These are phyloP conservation scores for Erethizon dorsatum DNA, from an alignment of 2,797 vertebrate genomes.

Conservation along the genomic window DNA sequence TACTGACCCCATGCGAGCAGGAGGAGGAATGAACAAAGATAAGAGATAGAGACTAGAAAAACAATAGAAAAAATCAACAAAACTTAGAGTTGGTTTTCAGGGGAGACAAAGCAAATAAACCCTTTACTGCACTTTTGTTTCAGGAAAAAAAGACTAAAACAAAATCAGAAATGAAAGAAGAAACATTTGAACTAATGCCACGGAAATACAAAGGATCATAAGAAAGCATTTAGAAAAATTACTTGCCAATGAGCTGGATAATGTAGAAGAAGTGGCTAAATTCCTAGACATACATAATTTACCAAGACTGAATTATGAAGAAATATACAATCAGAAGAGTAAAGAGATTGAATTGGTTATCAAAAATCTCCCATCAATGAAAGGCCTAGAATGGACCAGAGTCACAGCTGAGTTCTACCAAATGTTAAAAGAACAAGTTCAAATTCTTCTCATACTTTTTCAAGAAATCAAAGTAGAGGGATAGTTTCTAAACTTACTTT, in stretches of 20 bases:
- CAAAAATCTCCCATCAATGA: background rate
- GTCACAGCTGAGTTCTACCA: background rate
- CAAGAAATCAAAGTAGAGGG: background rate
- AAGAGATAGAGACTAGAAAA: background rate
- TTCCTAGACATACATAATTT: background rate
- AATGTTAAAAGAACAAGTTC: background rate
- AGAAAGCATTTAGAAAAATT: background rate
- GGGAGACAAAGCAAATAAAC: background rate
- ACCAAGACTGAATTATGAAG: background rate
- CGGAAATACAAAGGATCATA: background rate
- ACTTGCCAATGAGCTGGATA: background rate
- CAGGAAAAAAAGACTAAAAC: background rate
- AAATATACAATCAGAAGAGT: background rate
- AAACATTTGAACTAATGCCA: background rate
- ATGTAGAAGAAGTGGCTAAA: background rate
- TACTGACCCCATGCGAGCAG: background rate
- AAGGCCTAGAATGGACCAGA: background rate
- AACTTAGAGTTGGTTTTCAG: background rate
- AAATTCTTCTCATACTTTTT: background rate
- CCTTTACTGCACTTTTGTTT: background rate
- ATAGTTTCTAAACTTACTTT: background rate
- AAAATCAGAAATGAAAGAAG: background rate
- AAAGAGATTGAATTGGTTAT: background rate
- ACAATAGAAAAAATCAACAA: background rate
- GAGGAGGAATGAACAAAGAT: background rate